Evolutionary conservation across 2,888 invertebrate genomes (phyloP).

Genomic region (Argyresthia goedartella): DNA sequence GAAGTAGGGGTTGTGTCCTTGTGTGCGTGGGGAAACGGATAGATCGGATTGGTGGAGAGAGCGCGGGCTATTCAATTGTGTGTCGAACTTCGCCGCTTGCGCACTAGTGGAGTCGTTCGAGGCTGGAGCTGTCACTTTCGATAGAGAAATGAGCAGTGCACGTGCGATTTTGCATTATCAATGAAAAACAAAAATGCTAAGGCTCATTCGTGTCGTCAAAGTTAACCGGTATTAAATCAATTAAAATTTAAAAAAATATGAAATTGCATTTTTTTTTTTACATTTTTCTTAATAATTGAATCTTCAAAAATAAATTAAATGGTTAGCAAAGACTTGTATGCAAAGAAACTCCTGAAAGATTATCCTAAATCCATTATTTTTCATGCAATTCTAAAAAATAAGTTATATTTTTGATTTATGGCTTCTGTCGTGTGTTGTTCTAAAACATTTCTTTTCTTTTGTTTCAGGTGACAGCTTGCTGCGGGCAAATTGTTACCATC

Average conservation of each 20-base stretch:
- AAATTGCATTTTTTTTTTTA: no score
- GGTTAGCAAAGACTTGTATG: no score
- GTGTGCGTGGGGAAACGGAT: constrained; percentile 35
- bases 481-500: constrained; percentile 44
- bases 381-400: no score
- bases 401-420: no score
- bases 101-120: constrained; percentile 36
- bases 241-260: no score
- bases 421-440: background rate
- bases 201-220: constrained; percentile 20
- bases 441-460: constrained; percentile 16
- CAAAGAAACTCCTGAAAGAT: no score
- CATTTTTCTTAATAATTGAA: no score
- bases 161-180: constrained; percentile 17
- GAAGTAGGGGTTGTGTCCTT: constrained; percentile 41
- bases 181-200: constrained; percentile 15
- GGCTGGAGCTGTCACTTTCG: constrained; percentile 9
- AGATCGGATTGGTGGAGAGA: constrained; percentile 36
- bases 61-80: constrained; percentile 60
- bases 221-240: constrained; percentile 20
- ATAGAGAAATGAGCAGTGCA: constrained; percentile 39
- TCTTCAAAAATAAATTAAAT: no score
- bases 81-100: constrained; percentile 38
- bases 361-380: no score
- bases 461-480: constrained; percentile 60